Evolutionary conservation across 2,888 invertebrate genomes (phyloP), one percentile per base, ranked within the genome.

Genomic region (Carcina quercana): DNA sequence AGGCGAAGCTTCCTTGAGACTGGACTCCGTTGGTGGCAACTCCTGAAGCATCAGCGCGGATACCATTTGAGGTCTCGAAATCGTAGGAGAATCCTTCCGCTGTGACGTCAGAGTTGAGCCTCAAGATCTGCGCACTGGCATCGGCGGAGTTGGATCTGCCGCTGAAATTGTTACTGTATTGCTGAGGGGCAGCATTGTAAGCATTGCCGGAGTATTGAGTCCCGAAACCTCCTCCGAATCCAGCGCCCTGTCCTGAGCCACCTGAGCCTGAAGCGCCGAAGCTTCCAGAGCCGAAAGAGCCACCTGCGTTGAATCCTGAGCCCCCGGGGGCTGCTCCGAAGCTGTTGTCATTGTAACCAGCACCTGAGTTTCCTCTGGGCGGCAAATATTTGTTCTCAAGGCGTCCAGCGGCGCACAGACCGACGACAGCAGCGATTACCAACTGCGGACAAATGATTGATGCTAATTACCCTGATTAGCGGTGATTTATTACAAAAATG

Each of bases 371-470:
- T 30, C 78, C 78, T 58, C 82, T 72, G 38, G 83, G 83, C 12
- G 83, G 83, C 42, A 83, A 72, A 69, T 83, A 83, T 49, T 78
- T 73, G 63, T 82, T 83, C 50, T 82, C 82, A 26, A 82, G 65
- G 31, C 82, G 79, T 55, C 72, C 82, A 43, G 80, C 80, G 42
- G 80, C 58, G 60, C 80, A 79, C 38, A 65, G 73, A 43, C 80
- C 78, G 36, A 83, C 60, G 35, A 83, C 41, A 32, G 82, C 73
- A 49, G 79, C 80, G 49, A 80, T 69, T 34, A 83, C 54, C 47
- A 83, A 64, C 83, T 83, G 64, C 13, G 54, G 63, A 30, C 15
- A n/a, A n/a, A n/a, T n/a, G n/a, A n/a, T n/a, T n/a, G n/a, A n/a
- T n/a, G n/a, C n/a, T n/a, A n/a, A n/a, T n/a, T n/a, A n/a, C n/a